Evolutionary conservation across 1,140 invertebrate genomes (phyloP), one percentile per base, ranked within the genome.

Genomic region (Bombus fervidus): DNA sequence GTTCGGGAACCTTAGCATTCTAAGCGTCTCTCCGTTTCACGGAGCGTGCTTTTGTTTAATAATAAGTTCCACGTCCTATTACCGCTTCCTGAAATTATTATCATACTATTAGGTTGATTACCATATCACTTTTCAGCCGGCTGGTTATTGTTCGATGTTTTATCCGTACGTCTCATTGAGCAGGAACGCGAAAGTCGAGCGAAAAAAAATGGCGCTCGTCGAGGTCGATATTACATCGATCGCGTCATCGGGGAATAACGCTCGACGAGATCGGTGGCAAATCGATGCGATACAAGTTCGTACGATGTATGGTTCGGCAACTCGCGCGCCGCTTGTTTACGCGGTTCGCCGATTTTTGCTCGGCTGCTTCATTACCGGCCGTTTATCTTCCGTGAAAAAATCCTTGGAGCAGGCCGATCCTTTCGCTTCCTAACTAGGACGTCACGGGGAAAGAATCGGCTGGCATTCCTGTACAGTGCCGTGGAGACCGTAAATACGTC

Each of bases 391-490:
- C 31, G 43, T 12, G 34, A 79, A n/a, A 47, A 66, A 66, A 66
- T 47, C 31, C 64, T 47, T 68, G 18, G 31, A 37, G 6, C 77
- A 37, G 28, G 15, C 34, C 74, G 53, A 76, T 76, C 74, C 47
- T 79, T 79, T 64, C 64, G 64, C 41, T 28, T 79, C 62, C 64
- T 53, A 69, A 71, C 62, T 82, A 34, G 72, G n/a, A 73, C 74
- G 68, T 87, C 75, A 87, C 73, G 79, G 57, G 72, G 75, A 86
- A 76, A 78, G 78, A 88, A 87, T 87, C 78, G 68, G 41, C 18
- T 64, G 66, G 82, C 71, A 87, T 88, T 87, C 87, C 64, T 64
- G 59, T 31, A 57, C 75, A 75, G 15, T 53, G 69, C 39, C 41
- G 78, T 53, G 43, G 64, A 64, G 34, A 59, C 59, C 57, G 59